Evolutionary conservation across 53 echinoderm and acorn worm genomes (phyloP), one percentile per base, ranked within the genome.

Genomic region (Paracentrotus lividus): DNA sequence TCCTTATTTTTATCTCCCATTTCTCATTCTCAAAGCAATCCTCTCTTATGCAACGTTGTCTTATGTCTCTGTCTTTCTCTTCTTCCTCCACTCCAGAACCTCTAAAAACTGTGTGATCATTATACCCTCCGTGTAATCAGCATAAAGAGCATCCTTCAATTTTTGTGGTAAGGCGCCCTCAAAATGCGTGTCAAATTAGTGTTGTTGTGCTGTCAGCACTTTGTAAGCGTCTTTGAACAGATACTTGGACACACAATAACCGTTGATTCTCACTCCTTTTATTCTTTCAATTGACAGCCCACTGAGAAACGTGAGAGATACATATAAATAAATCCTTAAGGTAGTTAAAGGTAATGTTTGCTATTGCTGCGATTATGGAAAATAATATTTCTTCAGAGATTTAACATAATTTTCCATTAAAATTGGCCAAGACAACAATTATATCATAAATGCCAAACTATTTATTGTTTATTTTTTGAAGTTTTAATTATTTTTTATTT

Each of bases 111-210:
- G n/a, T n/a, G n/a, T n/a, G n/a, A n/a, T n/a, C n/a, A n/a, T n/a
- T n/a, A n/a, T n/a, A n/a, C n/a, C n/a, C n/a, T n/a, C n/a, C n/a
- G n/a, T n/a, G n/a, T n/a, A n/a, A n/a, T n/a, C n/a, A n/a, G 14
- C 54, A 18, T 64, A 64, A 64, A 64, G 64, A 72, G 36, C 72
- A 72, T 72, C 72, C 18, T 38, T 72, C 72, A 72, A 38, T 72
- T 72, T n/a, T n/a, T 4, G 0, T 15, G 40, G 72, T 40, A 40
- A 40, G 40, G 72, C 72, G 40, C 72, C 40, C 72, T 72, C 72
- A 38, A 72, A n/a, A 72, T 38, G 72, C 36, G 72, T 38, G 72
- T 38, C 72, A 72, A 72, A 72, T 72, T 72, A 72, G 72, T 40
- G 72, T 72, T 40, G 72, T 72, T 38, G 14, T 5, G 40, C 40